Percentiles rank a stretch among this genome's conserved stretches.
Conservation (phyloP, 2,888 invertebrate genomes). For the Drosophila maculinotata region DNA sequence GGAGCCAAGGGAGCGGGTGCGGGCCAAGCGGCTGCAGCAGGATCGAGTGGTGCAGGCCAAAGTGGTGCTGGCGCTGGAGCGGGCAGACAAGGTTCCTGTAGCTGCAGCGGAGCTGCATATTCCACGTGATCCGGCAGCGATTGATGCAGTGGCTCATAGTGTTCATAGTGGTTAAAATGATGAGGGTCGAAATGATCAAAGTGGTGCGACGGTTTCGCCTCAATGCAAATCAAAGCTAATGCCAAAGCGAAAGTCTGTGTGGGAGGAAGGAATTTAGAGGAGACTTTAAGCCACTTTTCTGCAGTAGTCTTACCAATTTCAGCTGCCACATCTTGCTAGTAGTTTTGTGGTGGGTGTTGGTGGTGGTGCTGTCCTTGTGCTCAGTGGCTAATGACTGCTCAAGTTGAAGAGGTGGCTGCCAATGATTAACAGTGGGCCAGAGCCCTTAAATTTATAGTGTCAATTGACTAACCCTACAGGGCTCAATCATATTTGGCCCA, state of each 20-base stretch:
- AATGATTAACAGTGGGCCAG: constrained; percentile 69
- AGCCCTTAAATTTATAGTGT: constrained; percentile 78
- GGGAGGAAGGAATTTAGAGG: neutral
- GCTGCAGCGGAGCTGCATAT: constrained; percentile 51
- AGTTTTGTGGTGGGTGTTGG: constrained; percentile 15
- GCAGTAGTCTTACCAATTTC: constrained; percentile 65
- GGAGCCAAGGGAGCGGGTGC: constrained; percentile 46
- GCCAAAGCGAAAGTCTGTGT: constrained; percentile 53
- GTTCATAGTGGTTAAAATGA: constrained; percentile 51
- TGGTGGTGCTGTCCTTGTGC: constrained; percentile 38
- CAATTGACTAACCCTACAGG: constrained; percentile 24
- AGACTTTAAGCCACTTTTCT: neutral
- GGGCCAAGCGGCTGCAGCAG: constrained; percentile 28
- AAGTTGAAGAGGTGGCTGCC: constrained; percentile 50
- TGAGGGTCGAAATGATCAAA: constrained; percentile 55
- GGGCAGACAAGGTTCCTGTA: constrained; percentile 41
- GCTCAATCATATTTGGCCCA: constrained; percentile 19
- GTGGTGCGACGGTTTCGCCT: constrained; percentile 76
- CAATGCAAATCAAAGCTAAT: constrained; percentile 38
- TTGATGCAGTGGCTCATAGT: constrained; percentile 52
- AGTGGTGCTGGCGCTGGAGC: constrained; percentile 35
- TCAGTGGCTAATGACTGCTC: constrained; percentile 35
- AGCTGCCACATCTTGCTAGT: constrained; percentile 70
- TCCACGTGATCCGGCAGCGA: constrained; percentile 67
- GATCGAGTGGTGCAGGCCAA: constrained; percentile 21